Evolutionary conservation across 2,113 vertebrate species (phyloP).

Genomic region (Azemiops feae): DNA sequence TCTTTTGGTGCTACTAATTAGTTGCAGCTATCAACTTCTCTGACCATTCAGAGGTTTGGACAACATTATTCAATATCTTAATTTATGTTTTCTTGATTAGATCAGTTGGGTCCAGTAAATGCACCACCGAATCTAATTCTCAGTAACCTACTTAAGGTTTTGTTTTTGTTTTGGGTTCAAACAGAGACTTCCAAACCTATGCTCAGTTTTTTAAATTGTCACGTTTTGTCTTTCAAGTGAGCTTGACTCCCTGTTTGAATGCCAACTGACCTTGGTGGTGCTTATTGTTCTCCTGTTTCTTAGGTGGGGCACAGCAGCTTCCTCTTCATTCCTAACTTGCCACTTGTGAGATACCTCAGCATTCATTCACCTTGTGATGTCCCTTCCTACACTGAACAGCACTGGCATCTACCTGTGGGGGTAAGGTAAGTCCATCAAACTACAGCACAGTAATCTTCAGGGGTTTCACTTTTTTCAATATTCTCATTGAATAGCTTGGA

Average conservation of each 20-base stretch:
- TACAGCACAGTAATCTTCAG: neutral
- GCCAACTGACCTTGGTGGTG: neutral
- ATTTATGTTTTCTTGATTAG: neutral
- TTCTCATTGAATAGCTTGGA: neutral
- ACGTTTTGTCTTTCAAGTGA: neutral
- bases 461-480: neutral
- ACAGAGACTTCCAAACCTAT: neutral
- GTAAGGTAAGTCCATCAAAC: slow-evolving; percentile 11
- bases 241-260: neutral
- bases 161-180: neutral
- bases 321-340: neutral
- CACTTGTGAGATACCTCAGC: neutral
- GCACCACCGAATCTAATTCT: neutral
- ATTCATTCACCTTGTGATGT: neutral
- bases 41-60: neutral
- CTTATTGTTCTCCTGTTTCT: neutral
- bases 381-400: slow-evolving; percentile 2
- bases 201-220: neutral
- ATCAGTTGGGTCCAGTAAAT: neutral
- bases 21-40: neutral
- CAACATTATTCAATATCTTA: neutral
- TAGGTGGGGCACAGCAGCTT: slow-evolving; percentile 2
- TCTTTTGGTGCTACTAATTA: neutral
- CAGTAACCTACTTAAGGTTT: neutral
- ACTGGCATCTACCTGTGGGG: neutral